These are phyloP conservation scores for Orthosia incerta DNA, from an alignment of 2,888 invertebrate species.

Conservation along the genomic window DNA sequence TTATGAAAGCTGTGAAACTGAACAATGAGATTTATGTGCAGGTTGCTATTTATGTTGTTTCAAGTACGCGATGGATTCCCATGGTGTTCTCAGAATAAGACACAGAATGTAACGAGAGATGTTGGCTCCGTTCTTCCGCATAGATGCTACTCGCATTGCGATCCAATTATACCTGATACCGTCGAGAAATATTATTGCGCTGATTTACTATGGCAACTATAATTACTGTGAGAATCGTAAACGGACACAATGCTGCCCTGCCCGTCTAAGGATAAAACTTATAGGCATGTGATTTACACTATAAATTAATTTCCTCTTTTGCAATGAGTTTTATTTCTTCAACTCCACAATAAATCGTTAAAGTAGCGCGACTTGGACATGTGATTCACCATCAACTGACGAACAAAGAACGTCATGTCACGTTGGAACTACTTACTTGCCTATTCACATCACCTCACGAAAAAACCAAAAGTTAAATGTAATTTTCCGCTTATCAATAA, in stretches of 20 bases:
- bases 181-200: constrained; percentile 85
- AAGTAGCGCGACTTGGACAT: constrained; percentile 42
- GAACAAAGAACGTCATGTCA: constrained; percentile 61
- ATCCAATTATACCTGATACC: constrained; percentile 89
- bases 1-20: constrained; percentile 41
- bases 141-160: constrained; percentile 87
- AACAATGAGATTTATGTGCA: constrained; percentile 58
- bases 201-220: constrained; percentile 80
- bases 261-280: constrained; percentile 75
- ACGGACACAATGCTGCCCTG: constrained; percentile 77
- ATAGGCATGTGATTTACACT: constrained; percentile 68
- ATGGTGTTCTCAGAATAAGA: constrained; percentile 88
- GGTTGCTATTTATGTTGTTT: constrained; percentile 52
- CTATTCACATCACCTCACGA: constrained; percentile 51
- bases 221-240: constrained; percentile 87
- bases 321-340: constrained; percentile 64
- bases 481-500: constrained; percentile 58
- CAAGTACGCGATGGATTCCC: constrained; percentile 76
- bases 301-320: constrained; percentile 75
- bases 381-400: constrained; percentile 55
- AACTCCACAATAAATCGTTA: constrained; percentile 44
- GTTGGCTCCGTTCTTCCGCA: constrained; percentile 87
- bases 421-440: constrained; percentile 53
- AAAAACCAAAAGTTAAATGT: constrained; percentile 49
- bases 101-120: constrained; percentile 89